Evolutionary conservation across 2,888 invertebrate genomes (phyloP).

Genomic region (Eupithecia tripunctaria): DNA sequence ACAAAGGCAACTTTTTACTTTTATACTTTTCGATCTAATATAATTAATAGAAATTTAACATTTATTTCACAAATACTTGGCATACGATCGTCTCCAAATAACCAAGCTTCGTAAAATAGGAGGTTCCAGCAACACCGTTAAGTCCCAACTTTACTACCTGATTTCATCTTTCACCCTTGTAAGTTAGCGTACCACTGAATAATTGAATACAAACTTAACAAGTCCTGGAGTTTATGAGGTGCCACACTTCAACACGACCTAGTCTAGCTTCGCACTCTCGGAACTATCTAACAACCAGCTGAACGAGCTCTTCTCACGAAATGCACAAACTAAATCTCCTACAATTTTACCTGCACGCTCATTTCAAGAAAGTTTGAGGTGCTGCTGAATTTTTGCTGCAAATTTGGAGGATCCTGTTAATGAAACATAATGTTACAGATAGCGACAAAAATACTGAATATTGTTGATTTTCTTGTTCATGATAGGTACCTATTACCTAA

Average conservation of each 20-base stretch:
- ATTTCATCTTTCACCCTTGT: slow-evolving; percentile 34
- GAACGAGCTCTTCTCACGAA: slow-evolving; percentile 47
- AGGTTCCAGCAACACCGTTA: slow-evolving; percentile 12
- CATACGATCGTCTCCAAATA: neutral
- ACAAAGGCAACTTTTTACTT: too few species aligned
- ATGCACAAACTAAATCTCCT: slow-evolving; percentile 45
- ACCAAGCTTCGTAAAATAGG: neutral
- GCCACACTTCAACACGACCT: slow-evolving; percentile 46
- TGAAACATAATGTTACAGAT: neutral
- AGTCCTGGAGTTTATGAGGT: slow-evolving; percentile 45
- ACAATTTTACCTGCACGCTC: slow-evolving; percentile 43
- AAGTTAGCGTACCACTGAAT: slow-evolving; percentile 33
- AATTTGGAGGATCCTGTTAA: neutral
- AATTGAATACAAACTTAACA: slow-evolving; percentile 43
- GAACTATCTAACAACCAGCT: slow-evolving; percentile 45
- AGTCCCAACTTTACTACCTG: slow-evolving; percentile 25
- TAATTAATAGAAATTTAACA: too few species aligned
- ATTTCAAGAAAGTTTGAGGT: slow-evolving; percentile 35
- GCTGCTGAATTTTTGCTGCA: slow-evolving; percentile 20
- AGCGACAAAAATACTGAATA: neutral
- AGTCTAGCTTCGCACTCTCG: slow-evolving; percentile 40
- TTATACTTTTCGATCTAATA: too few species aligned
- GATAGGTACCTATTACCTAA: neutral
- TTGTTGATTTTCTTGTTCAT: neutral
- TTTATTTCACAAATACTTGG: neutral